Percentiles rank a stretch among this genome's conserved stretches.
Conservation (phyloP, 2,113 vertebrate species). For the Cisticola juncidis region DNA sequence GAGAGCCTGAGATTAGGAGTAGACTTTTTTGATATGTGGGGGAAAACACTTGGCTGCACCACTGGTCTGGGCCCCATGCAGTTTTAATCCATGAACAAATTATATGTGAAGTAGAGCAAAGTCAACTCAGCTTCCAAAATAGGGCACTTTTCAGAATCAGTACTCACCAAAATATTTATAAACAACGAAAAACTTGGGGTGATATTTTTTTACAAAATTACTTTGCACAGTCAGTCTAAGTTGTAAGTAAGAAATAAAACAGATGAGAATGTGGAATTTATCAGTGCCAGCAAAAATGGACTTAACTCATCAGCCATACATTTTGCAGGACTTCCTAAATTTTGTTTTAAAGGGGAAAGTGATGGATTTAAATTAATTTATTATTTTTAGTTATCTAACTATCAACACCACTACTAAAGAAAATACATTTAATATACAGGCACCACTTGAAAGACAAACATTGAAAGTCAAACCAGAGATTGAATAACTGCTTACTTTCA, state of each 20-base stretch:
- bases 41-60: background rate
- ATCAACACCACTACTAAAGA: background rate
- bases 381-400: background rate
- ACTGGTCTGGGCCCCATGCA: background rate
- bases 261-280: background rate
- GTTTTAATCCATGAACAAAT: conserved; percentile 36
- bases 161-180: background rate
- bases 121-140: background rate
- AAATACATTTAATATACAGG: background rate
- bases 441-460: background rate
- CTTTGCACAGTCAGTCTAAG: background rate
- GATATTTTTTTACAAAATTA: background rate
- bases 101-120: background rate
- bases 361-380: background rate
- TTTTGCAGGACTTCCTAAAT: background rate
- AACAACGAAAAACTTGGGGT: background rate
- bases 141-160: background rate
- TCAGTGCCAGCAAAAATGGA: background rate
- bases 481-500: background rate
- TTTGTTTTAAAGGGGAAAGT: background rate
- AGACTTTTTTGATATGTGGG: conserved; percentile 18
- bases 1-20: background rate
- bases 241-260: background rate
- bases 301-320: background rate
- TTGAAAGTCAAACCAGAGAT: background rate